Base-by-base conservation (phyloP, 1,140 invertebrate species). In the Brachionus asplanchnoidis region DNA sequence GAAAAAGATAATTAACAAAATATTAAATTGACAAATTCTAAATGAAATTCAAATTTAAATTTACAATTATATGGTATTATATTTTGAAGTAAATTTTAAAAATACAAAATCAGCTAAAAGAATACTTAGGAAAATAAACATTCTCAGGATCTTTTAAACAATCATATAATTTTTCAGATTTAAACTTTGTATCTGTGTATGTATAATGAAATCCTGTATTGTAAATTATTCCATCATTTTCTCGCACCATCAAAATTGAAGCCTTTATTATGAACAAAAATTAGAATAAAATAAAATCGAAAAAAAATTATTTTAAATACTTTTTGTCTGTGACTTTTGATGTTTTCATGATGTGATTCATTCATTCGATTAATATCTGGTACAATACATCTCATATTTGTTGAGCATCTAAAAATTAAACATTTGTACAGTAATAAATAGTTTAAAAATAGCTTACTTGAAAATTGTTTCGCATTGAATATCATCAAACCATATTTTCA, bases 401-500 rank as follows among this genome's bases (percentile, higher is more conserved):
- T 65, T 44, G 79, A 82, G 42, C 79, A 82, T 82, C 79, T 82
- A 32, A 46, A 32, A 36, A 20, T 9, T 36, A 36, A 7, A 7
- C 32, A 36, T 36, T 5, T 36, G 32, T 36, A 36, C 32, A 7
- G 1, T 36, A 7, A 36, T 44, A 56, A 56, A 65, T 12, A 2
- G 44, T 14, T 12, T 0, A 4, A 65, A 56, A 14, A 32, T 12
- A 12, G 11, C 17, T 80, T 82, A 82, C 79, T 82, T 82, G 32
- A 82, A 82, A 65, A 60, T 60, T 23, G 79, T 82, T 26, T 82
- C 53, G 26, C 79, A 82, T 82, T 82, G 28, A 5, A 98, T 96
- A 87, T 98, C 96, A 1, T 97, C 97, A 89, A 99, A 99, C 97
- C 97, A 99, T 12, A 99, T 97, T 87, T 90, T 95, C 36, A 99